Base-by-base conservation (phyloP, 2,888 invertebrate genomes). In the Prosopocoilus inquinatus region DNA sequence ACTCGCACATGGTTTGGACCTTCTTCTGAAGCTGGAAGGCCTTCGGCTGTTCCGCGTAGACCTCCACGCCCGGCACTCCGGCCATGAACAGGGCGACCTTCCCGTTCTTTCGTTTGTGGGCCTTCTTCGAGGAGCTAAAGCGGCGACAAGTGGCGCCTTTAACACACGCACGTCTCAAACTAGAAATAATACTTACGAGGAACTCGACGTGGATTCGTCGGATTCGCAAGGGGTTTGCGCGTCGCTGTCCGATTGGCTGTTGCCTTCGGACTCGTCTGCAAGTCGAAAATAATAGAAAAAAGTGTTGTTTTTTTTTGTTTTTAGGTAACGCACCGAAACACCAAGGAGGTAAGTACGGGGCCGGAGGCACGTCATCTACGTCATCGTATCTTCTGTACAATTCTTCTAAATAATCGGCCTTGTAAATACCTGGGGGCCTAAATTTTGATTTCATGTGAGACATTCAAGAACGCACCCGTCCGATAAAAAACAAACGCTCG, bases 381-480 rank as follows among this genome's bases (percentile, higher is more conserved):
- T 88, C 90, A 61, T 89, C 94, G 73, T 90, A 96, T 2, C 93
- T 82, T 54, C 79, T 79, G 72, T 87, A 96, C 32, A 99, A 77
- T 76, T 96, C 96, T 65, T 85, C 80, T 50, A 99, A 82, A 74
- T 99, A 99, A 72, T 97, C 96, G 62, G 86, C 87, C 76, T 99
- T 99, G 78, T 99, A 99, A 68, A 99, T 99, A 13, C 99, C 99
- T 1, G 96, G 95, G 0, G 91, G 89, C 59, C 99, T 86, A 58
- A 66, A 69, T 61, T 45, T 41, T 32, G 11, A 38, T 2, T 16
- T 7, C 39, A 45, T 35, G 9, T n/a, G n/a, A n/a, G n/a, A n/a
- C n/a, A n/a, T n/a, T n/a, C n/a, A n/a, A n/a, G n/a, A n/a, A n/a
- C n/a, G n/a, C n/a, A n/a, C n/a, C n/a, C n/a, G n/a, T n/a, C n/a